A percentile compares a stretch with the other conserved stretches of the same genome.
Evolutionary conservation across 2,113 vertebrate species (phyloP).

Genomic region (Cyprinodon tularosa): DNA sequence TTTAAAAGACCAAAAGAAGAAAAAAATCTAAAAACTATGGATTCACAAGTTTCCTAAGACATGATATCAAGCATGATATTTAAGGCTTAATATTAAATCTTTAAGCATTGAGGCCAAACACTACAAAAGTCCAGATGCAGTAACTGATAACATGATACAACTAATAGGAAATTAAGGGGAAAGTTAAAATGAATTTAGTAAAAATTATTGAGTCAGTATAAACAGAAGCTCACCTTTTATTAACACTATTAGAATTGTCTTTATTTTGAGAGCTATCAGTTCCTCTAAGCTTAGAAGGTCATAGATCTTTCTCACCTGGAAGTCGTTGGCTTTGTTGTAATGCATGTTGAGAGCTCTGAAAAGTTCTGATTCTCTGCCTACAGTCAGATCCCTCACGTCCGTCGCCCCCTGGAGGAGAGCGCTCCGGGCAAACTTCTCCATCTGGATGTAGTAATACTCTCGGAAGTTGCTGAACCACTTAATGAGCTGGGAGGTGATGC

Average conservation of each 20-base stretch:
- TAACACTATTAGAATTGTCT: too few relatives aligned
- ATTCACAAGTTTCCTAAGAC: too few relatives aligned
- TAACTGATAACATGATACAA: background rate
- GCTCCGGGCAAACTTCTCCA: constrained; percentile 91
- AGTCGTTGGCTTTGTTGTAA: constrained; percentile 92
- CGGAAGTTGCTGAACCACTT: constrained; percentile 98
- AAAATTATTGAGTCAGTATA: too few relatives aligned
- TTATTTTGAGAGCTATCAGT: background rate
- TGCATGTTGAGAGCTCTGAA: constrained; percentile 88
- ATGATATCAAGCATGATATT: too few relatives aligned
- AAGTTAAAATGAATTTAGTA: too few relatives aligned
- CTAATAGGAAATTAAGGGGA: background rate
- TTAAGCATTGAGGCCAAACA: too few relatives aligned
- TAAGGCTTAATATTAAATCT: too few relatives aligned
- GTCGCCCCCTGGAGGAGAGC: constrained; percentile 79
- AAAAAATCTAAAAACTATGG: too few relatives aligned
- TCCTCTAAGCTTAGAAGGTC: background rate
- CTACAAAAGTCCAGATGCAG: too few relatives aligned
- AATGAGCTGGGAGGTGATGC: constrained; percentile 92
- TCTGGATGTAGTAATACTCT: constrained; percentile 96
- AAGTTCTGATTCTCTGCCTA: constrained; percentile 88
- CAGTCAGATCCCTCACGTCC: constrained; percentile 73
- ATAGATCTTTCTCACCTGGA: constrained; percentile 81
- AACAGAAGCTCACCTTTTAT: too few relatives aligned
- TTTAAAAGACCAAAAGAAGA: too few relatives aligned